Percentiles rank a stretch among this genome's conserved stretches.
phyloP scores from a whole-genome alignment of 2,888 invertebrate genomes.

The Drosophila atripex region DNA sequence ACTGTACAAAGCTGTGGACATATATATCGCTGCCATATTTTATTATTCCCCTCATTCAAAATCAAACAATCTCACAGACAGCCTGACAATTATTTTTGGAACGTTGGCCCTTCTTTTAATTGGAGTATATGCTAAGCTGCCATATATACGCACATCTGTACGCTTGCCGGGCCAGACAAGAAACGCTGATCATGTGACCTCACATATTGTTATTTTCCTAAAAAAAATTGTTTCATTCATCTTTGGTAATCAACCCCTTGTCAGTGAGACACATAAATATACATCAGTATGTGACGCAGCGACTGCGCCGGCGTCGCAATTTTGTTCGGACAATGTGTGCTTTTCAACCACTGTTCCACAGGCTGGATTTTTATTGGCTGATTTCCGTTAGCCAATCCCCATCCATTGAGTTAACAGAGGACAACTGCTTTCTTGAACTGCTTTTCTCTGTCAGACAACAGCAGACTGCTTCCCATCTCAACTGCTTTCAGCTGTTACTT shows the following conservation, averaged over 20 bases:
- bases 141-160: conserved; percentile 1
- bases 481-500: conserved; percentile 2
- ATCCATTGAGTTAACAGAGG: background rate
- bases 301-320: conserved; percentile 16
- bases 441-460: conserved; percentile 1
- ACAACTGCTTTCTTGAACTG: background rate
- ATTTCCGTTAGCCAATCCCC: conserved; percentile 23
- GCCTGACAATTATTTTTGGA: conserved; percentile 25
- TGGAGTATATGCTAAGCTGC: conserved; percentile 27
- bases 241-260: conserved; percentile 24
- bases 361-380: conserved; percentile 13
- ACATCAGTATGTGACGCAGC: background rate
- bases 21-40: conserved; percentile 6
- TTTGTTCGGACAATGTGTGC: background rate
- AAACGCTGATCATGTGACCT: conserved; percentile 25
- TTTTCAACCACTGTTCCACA: conserved; percentile 16
- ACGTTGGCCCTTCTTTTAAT: conserved; percentile 28
- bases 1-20: conserved; percentile 1
- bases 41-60: background rate
- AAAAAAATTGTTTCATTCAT: conserved; percentile 15
- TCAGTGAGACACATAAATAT: conserved; percentile 9
- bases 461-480: no score
- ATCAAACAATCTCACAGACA: background rate
- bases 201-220: conserved; percentile 31
- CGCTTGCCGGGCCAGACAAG: background rate